Base-by-base conservation (phyloP, 2,888 invertebrate genomes). In the Anoplius nigerrimus region DNA sequence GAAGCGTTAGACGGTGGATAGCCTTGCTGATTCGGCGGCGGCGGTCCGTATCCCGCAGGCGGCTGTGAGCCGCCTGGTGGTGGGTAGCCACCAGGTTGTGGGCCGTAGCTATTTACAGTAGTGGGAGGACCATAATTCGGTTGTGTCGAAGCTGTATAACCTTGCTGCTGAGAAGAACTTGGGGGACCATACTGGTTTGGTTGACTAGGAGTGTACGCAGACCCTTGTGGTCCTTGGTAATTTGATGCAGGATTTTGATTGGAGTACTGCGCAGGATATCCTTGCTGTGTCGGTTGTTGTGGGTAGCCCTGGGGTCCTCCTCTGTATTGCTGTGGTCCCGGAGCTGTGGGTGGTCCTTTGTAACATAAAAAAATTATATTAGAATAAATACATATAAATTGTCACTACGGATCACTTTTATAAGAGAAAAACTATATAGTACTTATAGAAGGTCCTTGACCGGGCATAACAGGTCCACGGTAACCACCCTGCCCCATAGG, bases 261-360 rank as follows among this genome's bases (percentile, higher is more conserved):
- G 82, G 91, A 90, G 80, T 92, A 92, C 83, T 93, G 93, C 15
- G 91, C 81, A n/a, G 89, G 87, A 72, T 89, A 88, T 52, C 87
- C 92, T 86, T 93, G 94, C 68, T 92, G 92, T 82, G 92, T 92
- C 46, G 92, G 92, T 81, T 93, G 90, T 83, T 93, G 93, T 8
- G 92, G 92, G 87, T 93, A 93, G 20, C 92, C 92, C 82, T 93
- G 93, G 0, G 88, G 89, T 2, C 86, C 79, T 78, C 90, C 84
- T 72, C 89, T 82, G 62, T 89, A 89, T 63, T 87, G 89, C 62
- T 93, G 92, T 20, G 92, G 93, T 70, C 92, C 91, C 27, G 87
- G 87, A 6, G 90, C 91, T 69, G 90, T 89, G 59, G 91, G 90
- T 76, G 91, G 90, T 76, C 91, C 91, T 83, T 57, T n/a, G 27